These are phyloP conservation scores for Tragelaphus buxtoni DNA, from an alignment of 2,113 vertebrate species.

Conservation along the genomic window DNA sequence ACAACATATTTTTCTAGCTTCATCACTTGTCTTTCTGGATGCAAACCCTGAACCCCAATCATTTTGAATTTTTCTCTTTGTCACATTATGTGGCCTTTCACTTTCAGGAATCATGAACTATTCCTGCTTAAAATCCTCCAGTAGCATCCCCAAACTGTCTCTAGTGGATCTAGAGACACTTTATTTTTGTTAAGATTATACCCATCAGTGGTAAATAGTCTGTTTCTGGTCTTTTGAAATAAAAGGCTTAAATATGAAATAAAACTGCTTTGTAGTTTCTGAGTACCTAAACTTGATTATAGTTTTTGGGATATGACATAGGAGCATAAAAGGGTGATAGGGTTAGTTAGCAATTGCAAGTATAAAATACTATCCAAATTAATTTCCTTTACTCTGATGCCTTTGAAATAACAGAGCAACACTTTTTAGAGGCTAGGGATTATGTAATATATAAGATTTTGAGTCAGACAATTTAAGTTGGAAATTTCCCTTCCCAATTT, in stretches of 20 bases:
- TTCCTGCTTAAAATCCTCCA: not conserved
- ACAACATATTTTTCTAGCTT: not conserved
- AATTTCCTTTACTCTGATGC: not conserved
- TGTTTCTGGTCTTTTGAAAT: not conserved
- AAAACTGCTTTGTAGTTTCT: not conserved
- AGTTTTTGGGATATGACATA: constrained; percentile 13
- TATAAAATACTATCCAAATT: not conserved
- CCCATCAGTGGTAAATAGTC: not conserved
- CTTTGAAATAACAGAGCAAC: not conserved
- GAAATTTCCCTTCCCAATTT: not conserved
- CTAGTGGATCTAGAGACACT: not conserved
- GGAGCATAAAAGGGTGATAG: not conserved
- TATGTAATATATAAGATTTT: not conserved
- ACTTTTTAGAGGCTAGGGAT: not conserved
- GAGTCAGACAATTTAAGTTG: not conserved
- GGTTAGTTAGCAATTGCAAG: not conserved
- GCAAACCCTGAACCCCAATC: not conserved
- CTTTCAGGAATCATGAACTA: not conserved
- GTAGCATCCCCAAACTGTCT: not conserved
- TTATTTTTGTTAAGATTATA: not conserved
- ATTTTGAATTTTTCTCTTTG: not conserved
- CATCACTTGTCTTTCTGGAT: not conserved
- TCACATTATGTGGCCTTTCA: not conserved
- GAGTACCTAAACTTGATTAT: not conserved
- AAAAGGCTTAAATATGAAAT: not conserved